Evolutionary conservation across 2,113 vertebrate species (phyloP).

Genomic region (Nesogale talazaci): DNA sequence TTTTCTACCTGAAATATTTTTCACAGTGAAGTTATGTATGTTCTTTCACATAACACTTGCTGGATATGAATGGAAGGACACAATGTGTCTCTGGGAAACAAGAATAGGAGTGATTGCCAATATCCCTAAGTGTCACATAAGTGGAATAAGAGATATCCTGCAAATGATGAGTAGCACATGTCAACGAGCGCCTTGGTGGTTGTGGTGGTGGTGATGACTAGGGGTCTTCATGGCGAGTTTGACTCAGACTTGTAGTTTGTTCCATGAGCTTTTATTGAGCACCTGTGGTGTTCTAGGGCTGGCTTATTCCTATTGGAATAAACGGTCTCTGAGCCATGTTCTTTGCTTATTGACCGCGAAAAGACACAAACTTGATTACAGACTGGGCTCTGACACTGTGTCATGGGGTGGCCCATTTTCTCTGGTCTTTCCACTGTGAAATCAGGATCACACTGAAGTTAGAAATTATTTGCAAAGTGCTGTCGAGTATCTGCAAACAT

Average conservation of each 20-base stretch:
- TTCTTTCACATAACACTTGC: background rate
- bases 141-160: background rate
- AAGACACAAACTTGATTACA: background rate
- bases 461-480: constrained; percentile 73
- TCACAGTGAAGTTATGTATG: constrained; percentile 2
- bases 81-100: background rate
- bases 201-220: background rate
- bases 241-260: background rate
- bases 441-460: constrained; percentile 56
- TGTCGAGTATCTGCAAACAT: constrained; percentile 75
- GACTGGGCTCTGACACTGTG: background rate
- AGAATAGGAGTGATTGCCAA: background rate
- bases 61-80: background rate
- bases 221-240: background rate
- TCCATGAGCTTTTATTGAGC: background rate
- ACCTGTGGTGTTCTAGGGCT: background rate
- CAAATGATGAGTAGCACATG: background rate
- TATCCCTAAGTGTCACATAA: background rate
- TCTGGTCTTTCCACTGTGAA: constrained; percentile 48
- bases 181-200: background rate
- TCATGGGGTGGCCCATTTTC: background rate
- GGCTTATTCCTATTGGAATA: background rate
- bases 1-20: background rate
- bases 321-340: background rate
- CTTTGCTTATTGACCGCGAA: background rate